phyloP scores from a whole-genome alignment of 1,140 invertebrate genomes.

The Pseudomyrmex gracilis region DNA sequence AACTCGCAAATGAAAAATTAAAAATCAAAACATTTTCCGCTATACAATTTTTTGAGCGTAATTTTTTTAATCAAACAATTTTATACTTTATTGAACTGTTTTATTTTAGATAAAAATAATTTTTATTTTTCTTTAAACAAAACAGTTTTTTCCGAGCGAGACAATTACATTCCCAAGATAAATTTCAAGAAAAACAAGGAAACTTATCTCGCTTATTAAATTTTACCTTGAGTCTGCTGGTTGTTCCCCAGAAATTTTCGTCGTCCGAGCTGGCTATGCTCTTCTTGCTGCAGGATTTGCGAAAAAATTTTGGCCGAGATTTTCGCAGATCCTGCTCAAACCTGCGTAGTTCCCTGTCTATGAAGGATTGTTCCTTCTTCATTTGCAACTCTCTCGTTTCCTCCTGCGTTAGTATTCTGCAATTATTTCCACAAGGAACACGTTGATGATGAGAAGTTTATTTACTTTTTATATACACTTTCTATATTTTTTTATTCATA shows the following conservation, averaged over 20 bases:
- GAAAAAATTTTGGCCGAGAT: slow-evolving; percentile 72
- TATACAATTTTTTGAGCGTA: too few species aligned
- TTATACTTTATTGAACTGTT: too few species aligned
- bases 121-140: too few species aligned
- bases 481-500: too few species aligned
- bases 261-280: slow-evolving; percentile 71
- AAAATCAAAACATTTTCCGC: too few species aligned
- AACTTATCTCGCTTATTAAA: slow-evolving; percentile 7
- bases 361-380: slow-evolving; percentile 58
- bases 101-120: too few species aligned
- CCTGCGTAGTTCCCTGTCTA: slow-evolving; percentile 74
- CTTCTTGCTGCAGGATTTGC: slow-evolving; percentile 68
- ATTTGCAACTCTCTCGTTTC: slow-evolving; percentile 40
- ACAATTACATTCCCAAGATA: background rate
- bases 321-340: slow-evolving; percentile 74
- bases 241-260: slow-evolving; percentile 74
- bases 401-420: slow-evolving; percentile 58
- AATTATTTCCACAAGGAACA: background rate
- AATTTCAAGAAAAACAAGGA: background rate
- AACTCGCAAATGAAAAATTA: too few species aligned
- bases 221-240: slow-evolving; percentile 53
- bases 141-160: too few species aligned
- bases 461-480: too few species aligned
- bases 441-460: background rate
- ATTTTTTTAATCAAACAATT: too few species aligned